phyloP scores from a whole-genome alignment of 2,113 vertebrate species.

The Vimba vimba region DNA sequence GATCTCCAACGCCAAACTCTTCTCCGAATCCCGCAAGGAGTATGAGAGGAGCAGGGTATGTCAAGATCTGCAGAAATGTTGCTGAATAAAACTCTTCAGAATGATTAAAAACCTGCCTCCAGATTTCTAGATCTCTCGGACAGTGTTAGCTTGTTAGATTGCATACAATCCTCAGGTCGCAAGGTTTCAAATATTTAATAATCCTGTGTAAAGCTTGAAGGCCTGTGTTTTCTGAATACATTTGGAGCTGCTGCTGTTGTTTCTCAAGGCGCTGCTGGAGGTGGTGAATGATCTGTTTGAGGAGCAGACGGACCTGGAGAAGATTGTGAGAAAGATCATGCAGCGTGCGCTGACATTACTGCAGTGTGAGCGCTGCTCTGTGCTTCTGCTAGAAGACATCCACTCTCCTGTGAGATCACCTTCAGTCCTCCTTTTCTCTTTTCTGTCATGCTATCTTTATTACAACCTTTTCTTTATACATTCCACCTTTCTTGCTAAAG shows the following conservation, averaged over 20 bases:
- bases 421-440: background rate
- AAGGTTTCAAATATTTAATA: conserved; percentile 11
- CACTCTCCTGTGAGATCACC: conserved; percentile 75
- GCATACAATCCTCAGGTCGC: conserved; percentile 17
- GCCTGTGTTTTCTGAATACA: conserved; percentile 16
- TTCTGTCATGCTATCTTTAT: background rate
- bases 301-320: conserved; percentile 82
- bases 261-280: conserved; percentile 75
- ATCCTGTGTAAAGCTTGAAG: background rate
- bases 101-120: background rate
- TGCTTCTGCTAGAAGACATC: conserved; percentile 81
- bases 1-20: conserved; percentile 79
- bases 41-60: conserved; percentile 77
- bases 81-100: conserved; percentile 41
- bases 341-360: conserved; percentile 78
- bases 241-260: conserved; percentile 30
- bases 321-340: conserved; percentile 84
- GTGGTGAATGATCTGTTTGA: conserved; percentile 83
- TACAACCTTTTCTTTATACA: background rate
- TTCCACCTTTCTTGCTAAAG: conserved; percentile 3
- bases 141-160: conserved; percentile 23
- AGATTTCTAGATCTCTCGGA: conserved; percentile 34
- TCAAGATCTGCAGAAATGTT: conserved; percentile 37
- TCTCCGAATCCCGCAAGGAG: conserved; percentile 80
- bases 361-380: conserved; percentile 81